Conservation (phyloP, 2,797 vertebrate species). For the Megalops cyprinoides region DNA sequence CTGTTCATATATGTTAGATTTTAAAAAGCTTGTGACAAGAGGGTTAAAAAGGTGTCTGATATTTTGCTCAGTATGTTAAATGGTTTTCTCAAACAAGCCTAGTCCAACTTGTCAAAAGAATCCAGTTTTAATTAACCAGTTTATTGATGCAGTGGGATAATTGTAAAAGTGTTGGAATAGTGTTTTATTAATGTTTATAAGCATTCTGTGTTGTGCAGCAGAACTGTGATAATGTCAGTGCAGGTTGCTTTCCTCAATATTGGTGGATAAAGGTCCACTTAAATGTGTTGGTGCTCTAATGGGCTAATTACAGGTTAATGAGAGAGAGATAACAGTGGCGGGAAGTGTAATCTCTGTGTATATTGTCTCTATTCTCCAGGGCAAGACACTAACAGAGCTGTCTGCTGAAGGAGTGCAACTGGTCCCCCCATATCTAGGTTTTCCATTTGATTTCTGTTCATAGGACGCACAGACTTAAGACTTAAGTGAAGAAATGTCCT, state of each 20-base stretch:
- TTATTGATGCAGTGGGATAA: too few relatives aligned
- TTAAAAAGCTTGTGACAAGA: not conserved
- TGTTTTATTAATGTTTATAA: too few relatives aligned
- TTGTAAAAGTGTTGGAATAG: not conserved
- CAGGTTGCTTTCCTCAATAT: not conserved
- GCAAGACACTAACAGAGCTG: not conserved
- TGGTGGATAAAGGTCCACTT: not conserved
- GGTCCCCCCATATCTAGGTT: not conserved
- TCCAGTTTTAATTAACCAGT: not conserved
- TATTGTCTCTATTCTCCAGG: constrained; percentile 3
- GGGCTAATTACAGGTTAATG: constrained; percentile 24
- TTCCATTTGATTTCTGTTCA: too few relatives aligned
- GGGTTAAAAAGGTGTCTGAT: not conserved
- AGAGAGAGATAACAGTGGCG: not conserved
- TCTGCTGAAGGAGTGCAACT: not conserved
- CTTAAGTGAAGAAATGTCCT: too few relatives aligned
- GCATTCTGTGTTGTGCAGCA: not conserved
- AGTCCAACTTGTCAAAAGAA: not conserved
- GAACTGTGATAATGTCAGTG: not conserved
- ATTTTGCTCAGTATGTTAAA: too few relatives aligned
- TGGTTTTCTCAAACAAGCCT: not conserved
- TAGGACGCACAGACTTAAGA: too few relatives aligned
- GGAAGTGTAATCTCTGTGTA: not conserved
- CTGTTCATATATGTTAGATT: too few relatives aligned
- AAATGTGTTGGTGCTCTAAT: constrained; percentile 14